Base-by-base conservation (phyloP, 1,140 invertebrate genomes). In the Danaus melanippus region DNA sequence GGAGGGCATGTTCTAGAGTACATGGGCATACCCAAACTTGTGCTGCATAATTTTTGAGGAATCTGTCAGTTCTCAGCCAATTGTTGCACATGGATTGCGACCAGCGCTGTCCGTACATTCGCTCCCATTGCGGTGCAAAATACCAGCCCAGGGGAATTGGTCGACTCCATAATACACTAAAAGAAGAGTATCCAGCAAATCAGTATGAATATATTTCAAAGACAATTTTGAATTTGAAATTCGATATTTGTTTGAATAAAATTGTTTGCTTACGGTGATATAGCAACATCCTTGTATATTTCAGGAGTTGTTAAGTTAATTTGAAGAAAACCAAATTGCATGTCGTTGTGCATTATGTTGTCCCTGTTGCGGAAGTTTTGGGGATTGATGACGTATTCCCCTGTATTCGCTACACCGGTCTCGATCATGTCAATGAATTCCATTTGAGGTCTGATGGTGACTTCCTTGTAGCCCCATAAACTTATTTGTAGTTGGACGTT, bases 141-240 rank as follows among this genome's bases (percentile, higher is more conserved):
- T 97, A 98, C 97, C 97, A 98, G 0, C 88, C 96, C 4, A 98
- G 78, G 0, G 97, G 96, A 64, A 98, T 94, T 0, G 96, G 96
- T 42, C 92, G 90, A 72, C 95, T 96, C 96, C 96, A 98, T 1
- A 97, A 85, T 1, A 93, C 85, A 0, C 94, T 95, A 73, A 10
- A 69, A 69, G 21, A 32, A 32, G 21, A 32, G 66, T 53, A 60
- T 65, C 60, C 11, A 53, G 60, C 56, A 46, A 4, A 60, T 50
- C 43, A 44, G 45, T 45, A 42, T 50, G 10, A 50, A 15, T 9
- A 44, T 21, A 55, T 52, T 32, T 46, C 11, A 40, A 50, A 12
- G 5, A 47, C 12, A 15, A 1, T 47, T 1, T 43, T 21, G 6
- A 55, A 47, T 51, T 42, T n/a, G 50, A 43, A 10, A 47, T 39